phyloP scores from a whole-genome alignment of 1,140 invertebrate genomes.

The Heliconius hewitsoni region DNA sequence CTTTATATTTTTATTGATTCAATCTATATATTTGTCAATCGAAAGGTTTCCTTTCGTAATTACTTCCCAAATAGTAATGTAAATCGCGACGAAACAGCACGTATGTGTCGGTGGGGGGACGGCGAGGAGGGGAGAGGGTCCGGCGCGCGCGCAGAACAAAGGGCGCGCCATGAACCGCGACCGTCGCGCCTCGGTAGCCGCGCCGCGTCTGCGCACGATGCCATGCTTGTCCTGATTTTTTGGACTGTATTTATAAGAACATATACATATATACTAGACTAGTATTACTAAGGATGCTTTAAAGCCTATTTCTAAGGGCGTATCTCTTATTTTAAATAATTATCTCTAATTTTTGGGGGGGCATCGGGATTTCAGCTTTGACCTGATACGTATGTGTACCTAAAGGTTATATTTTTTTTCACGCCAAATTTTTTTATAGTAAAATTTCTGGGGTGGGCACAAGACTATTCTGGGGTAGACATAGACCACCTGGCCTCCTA shows the following conservation, averaged over 20 bases:
- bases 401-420: too few species aligned
- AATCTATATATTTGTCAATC: not conserved
- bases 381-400: too few species aligned
- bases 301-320: not conserved
- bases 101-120: slow-evolving; percentile 21
- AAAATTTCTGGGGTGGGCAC: too few species aligned
- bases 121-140: slow-evolving; percentile 23
- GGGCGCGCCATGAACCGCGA: slow-evolving; percentile 77
- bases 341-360: too few species aligned
- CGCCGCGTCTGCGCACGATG: slow-evolving; percentile 47
- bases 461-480: too few species aligned
- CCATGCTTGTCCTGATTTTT: slow-evolving; percentile 57
- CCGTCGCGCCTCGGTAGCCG: slow-evolving; percentile 66
- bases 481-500: too few species aligned
- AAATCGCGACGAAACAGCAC: slow-evolving; percentile 33
- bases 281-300: not conserved
- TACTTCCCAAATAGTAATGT: slow-evolving; percentile 18
- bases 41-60: not conserved
- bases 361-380: too few species aligned
- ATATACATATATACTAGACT: not conserved
- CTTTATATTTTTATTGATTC: too few species aligned
- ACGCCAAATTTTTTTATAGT: too few species aligned
- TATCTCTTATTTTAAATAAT: too few species aligned
- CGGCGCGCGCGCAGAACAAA: slow-evolving; percentile 73
- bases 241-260: slow-evolving; percentile 18